Base-by-base conservation (phyloP, 2,113 vertebrate species). In the Agelaius phoeniceus region DNA sequence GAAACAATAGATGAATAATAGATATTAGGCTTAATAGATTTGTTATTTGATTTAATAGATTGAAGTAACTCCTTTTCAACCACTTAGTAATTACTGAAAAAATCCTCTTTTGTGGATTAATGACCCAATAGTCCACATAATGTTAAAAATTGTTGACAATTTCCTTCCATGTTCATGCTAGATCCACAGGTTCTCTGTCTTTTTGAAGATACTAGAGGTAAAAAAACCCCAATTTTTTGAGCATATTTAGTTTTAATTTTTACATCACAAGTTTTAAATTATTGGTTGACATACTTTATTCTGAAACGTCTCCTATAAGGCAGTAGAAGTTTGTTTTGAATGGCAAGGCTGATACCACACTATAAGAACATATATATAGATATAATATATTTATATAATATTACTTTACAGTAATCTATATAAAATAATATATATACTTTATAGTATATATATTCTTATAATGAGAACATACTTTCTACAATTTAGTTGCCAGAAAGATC, bases 1-100 rank as follows among this genome's bases (percentile, higher is more conserved):
- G 91, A 91, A 92, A 68, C 23, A 92, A 86, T 88, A 92, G 88
- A 59, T 86, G 80, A 96, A 94, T 68, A 97, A 92, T 39, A 93
- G 41, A 89, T 95, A 94, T 62, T 94, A 92, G 54, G 89, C 92
- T 93, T 95, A 94, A 94, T 93, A 62, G 8, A 57, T 74, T 55
- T 87, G 49, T 44, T 95, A 93, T 89, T 94, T 96, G 67, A 66
- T 75, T n/a, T 89, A 96, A 91, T 95, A 84, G 37, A 93, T 93
- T 73, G 86, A 68, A 63, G 12, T 93, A 95, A 94, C 37, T 94
- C 61, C 82, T 96, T 95, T 90, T 93, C 68, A 96, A 87, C 54
- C 37, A 89, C 89, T 93, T 95, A 35, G 39, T 74, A 88, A 83
- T 94, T 96, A 84, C 82, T 94, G 28, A 39, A 92, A 91, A 94